Base-by-base conservation (phyloP, 2,113 vertebrate species). In the Upupa epops region DNA sequence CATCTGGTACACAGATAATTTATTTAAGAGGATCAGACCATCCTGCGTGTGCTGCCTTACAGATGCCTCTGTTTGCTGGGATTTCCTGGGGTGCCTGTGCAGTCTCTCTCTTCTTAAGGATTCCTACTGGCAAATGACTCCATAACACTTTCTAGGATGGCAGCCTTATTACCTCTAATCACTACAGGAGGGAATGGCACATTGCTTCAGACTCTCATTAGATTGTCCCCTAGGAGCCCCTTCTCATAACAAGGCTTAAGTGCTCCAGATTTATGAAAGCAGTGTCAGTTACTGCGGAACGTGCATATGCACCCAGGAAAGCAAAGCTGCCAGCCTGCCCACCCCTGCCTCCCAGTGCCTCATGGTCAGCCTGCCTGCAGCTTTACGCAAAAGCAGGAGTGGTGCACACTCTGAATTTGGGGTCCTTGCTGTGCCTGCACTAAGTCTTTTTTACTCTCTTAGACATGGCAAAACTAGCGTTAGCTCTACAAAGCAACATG, bases 191-290 rank as follows among this genome's bases (percentile, higher is more conserved):
- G 54, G 52, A 86, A 81, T 60, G 37, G 52, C 13, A 25, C 64
- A 81, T 32, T 61, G 60, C 40, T 73, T 91, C 49, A 68, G 18
- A 52, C 40, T 86, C 83, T 90, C 85, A 91, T 91, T 78, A 91
- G 42, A 37, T 49, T 56, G 86, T 78, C 89, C 81, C 77, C 4
- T 58, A 88, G 63, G 91, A 90, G 24, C 40, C 10, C 64, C 25
- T 42, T 80, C 45, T 60, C 25, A 4, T 64, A 88, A 89, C 0
- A 0, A 86, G 37, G 18, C 45, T 78, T 78, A 95, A 91, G 73
- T 66, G 72, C 69, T 90, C 56, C 65, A 84, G 64, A 88, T 52
- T 83, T 71, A 76, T 29, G 48, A 63, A 52, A 88, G 69, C 34
- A 52, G 40, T 24, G 64, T 56, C 80, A 77, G 11, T 54, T 40